These are phyloP conservation scores for Macrotis lagotis DNA, from an alignment of 2,113 vertebrate genomes.

Conservation along the genomic window DNA sequence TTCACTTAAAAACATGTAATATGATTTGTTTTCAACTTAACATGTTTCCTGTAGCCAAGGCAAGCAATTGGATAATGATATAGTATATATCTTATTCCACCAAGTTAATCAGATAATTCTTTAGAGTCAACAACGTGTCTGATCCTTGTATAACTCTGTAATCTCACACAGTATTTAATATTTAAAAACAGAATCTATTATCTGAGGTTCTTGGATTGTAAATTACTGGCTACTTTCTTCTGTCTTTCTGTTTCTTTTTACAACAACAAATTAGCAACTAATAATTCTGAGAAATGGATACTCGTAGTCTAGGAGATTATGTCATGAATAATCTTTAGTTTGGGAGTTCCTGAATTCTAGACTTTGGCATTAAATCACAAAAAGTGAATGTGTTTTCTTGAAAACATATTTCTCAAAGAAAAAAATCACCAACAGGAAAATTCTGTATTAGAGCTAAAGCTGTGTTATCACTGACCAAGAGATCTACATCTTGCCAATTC, in stretches of 20 bases:
- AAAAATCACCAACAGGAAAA: neutral
- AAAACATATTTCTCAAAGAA: neutral
- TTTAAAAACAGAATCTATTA: no score
- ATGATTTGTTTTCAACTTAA: no score
- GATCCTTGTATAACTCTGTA: no score
- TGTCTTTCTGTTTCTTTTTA: neutral
- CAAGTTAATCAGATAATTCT: no score
- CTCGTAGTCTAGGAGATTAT: neutral
- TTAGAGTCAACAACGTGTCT: no score
- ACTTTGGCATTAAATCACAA: neutral
- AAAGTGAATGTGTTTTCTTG: neutral
- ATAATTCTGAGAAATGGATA: neutral
- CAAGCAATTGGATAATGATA: no score
- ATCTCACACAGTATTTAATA: no score
- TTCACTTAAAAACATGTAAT: no score
- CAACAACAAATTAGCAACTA: neutral
- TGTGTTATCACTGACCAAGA: neutral
- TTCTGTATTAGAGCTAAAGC: neutral
- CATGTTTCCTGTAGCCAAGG: no score
- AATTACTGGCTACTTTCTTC: neutral
- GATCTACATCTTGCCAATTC: neutral
- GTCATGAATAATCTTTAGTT: neutral
- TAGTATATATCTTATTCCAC: no score
- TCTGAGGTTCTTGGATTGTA: neutral
- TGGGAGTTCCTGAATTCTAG: neutral